Evolutionary conservation across 1,140 invertebrate species (phyloP), one percentile per base, ranked within the genome.

Genomic region (Dysdera silvatica): DNA sequence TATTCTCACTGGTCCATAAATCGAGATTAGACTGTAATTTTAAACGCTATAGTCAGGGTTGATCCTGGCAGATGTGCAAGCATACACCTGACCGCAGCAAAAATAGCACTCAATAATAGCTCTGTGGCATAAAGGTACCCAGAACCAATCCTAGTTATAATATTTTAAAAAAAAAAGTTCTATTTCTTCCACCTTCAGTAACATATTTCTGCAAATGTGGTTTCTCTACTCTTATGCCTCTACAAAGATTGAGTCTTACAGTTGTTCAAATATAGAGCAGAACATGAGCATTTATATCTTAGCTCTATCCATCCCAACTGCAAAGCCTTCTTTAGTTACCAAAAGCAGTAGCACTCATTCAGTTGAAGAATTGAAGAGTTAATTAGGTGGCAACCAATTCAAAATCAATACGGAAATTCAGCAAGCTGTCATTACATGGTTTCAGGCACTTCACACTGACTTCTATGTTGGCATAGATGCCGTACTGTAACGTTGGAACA

Each of bases 351-450:
- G 31, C 14, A 56, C 10, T 10, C 20, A 55, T 28, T 10, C 28
- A 63, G 29, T 33, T 63, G 52, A 56, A 63, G n/a, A 37, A 63
- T 33, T 31, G 56, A 23, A 35, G 4, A 63, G 23, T 48, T 63
- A 52, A 28, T 56, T 49, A 28, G 28, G 32, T 29, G 61, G 61
- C 26, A 63, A 33, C 14, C 52, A 55, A 37, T 52, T 56, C 28
- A 55, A 63, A 49, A 63, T n/a, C n/a, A n/a, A n/a, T n/a, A n/a
- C n/a, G n/a, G n/a, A n/a, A n/a, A n/a, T n/a, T n/a, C n/a, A n/a
- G n/a, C n/a, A n/a, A n/a, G n/a, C n/a, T n/a, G n/a, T n/a, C n/a
- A n/a, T n/a, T n/a, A n/a, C n/a, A n/a, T n/a, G n/a, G n/a, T n/a
- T n/a, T n/a, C n/a, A n/a, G n/a, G n/a, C n/a, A n/a, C n/a, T n/a